phyloP scores from a whole-genome alignment of 2,888 invertebrate genomes.

The Caenorhabditis zanzibari region DNA sequence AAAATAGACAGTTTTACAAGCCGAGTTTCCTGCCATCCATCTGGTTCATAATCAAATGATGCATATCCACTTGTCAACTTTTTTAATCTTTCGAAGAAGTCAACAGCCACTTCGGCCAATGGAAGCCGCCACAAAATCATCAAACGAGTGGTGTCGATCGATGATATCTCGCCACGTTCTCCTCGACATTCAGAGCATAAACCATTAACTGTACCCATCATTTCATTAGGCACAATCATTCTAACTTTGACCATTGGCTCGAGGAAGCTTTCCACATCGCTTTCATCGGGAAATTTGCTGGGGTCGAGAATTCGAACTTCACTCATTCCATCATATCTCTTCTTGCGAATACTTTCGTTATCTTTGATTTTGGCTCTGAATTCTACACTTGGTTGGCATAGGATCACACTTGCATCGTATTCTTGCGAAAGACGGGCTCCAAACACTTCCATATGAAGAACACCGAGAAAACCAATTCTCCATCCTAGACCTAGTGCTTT shows the following conservation, averaged over 20 bases:
- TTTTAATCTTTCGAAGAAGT: slow-evolving; percentile 93
- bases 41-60: slow-evolving; percentile 93
- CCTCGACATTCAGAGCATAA: slow-evolving; percentile 79
- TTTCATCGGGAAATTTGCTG: slow-evolving; percentile 76
- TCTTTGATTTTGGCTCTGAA: slow-evolving; percentile 84
- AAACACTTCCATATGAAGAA: slow-evolving; percentile 86
- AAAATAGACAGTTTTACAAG: slow-evolving; percentile 90
- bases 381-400: slow-evolving; percentile 86
- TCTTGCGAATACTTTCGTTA: slow-evolving; percentile 79
- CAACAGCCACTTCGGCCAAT: slow-evolving; percentile 93
- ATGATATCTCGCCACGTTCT: slow-evolving; percentile 78
- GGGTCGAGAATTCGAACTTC: slow-evolving; percentile 78
- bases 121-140: slow-evolving; percentile 92
- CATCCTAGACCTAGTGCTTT: slow-evolving; percentile 86
- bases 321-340: slow-evolving; percentile 75
- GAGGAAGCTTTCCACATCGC: slow-evolving; percentile 76
- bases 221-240: slow-evolving; percentile 79
- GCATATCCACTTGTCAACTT: slow-evolving; percentile 95
- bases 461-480: slow-evolving; percentile 84
- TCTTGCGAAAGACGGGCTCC: slow-evolving; percentile 86
- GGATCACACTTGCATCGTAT: slow-evolving; percentile 85
- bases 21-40: slow-evolving; percentile 89
- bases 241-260: slow-evolving; percentile 82
- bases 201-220: slow-evolving; percentile 77
- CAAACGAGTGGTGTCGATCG: slow-evolving; percentile 89